phyloP scores from a whole-genome alignment of 2,113 vertebrate genomes.

The Trogon surrucura region DNA sequence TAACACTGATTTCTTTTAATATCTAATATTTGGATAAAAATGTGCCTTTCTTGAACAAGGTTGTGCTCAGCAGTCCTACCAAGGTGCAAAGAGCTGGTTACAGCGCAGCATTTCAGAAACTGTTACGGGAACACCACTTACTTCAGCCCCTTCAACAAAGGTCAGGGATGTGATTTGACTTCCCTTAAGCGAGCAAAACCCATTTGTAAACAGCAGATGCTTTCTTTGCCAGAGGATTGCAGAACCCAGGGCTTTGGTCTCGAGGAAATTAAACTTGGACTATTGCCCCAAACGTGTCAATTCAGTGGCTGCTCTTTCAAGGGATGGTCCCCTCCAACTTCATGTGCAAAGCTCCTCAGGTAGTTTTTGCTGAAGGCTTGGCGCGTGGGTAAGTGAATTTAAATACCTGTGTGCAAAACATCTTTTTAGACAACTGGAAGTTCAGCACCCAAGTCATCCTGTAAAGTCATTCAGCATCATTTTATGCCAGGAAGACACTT shows the following conservation, averaged over 20 bases:
- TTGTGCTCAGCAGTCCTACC: slow-evolving; percentile 66
- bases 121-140: background rate
- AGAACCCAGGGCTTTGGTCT: background rate
- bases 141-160: background rate
- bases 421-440: background rate
- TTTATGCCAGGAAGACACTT: slow-evolving; percentile 36
- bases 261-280: background rate
- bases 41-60: slow-evolving; percentile 54
- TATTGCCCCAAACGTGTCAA: background rate
- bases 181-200: background rate
- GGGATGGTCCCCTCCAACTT: background rate
- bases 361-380: background rate
- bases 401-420: background rate
- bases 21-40: slow-evolving; percentile 71
- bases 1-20: slow-evolving; percentile 72
- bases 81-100: slow-evolving; percentile 23
- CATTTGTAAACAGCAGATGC: background rate
- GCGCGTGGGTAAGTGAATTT: background rate
- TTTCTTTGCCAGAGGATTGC: background rate
- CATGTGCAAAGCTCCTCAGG: background rate
- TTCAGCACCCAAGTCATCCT: slow-evolving; percentile 50
- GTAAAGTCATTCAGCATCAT: slow-evolving; percentile 25
- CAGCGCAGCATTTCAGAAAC: background rate
- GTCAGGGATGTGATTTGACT: background rate
- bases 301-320: background rate